Conservation (phyloP, 2,797 vertebrate species). For the Trachops cirrhosus region DNA sequence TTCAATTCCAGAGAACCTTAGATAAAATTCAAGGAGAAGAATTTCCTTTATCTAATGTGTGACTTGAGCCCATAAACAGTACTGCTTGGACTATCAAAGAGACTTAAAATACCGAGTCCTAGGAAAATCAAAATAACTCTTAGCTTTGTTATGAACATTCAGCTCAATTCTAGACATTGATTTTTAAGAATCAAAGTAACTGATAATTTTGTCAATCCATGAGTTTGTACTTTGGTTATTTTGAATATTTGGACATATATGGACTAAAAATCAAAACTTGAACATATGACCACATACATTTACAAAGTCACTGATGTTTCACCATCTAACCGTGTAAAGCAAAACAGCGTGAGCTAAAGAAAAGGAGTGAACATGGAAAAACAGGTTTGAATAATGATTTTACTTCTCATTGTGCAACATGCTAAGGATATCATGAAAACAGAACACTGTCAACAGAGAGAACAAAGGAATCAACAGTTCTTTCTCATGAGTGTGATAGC, state of each 20-base stretch:
- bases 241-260: not conserved
- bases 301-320: not conserved
- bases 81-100: not conserved
- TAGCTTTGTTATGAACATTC: not conserved
- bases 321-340: not conserved
- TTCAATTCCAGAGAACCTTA: not conserved
- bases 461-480: not conserved
- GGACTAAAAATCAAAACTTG: not conserved
- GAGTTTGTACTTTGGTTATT: not conserved
- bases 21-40: not conserved
- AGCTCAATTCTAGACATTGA: not conserved
- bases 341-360: not conserved
- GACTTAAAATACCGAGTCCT: not conserved
- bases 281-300: not conserved
- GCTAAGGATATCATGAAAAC: not conserved
- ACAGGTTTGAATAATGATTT: not conserved
- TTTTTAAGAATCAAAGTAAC: not conserved
- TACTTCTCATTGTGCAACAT: not conserved
- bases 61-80: not conserved
- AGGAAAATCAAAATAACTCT: constrained; percentile 21
- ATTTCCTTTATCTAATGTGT: not conserved
- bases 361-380: not conserved
- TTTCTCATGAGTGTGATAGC: not conserved
- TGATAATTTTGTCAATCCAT: not conserved
- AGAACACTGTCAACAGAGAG: not conserved